Conservation (phyloP, 2,113 vertebrate genomes). For the Brachyhypopomus gauderio region DNA sequence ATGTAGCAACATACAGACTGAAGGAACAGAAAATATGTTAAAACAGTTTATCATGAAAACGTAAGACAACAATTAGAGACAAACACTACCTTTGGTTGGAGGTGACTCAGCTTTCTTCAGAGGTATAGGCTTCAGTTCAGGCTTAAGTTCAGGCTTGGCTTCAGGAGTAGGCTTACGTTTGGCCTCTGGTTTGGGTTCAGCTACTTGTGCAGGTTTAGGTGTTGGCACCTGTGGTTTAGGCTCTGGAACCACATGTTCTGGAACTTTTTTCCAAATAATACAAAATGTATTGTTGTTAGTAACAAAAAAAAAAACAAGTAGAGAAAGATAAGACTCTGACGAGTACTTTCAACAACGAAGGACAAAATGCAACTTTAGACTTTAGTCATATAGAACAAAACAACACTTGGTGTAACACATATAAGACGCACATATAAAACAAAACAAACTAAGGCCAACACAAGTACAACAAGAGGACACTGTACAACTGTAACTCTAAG, state of each 20-base stretch:
- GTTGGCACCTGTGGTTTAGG: conserved; percentile 58
- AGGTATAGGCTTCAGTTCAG: conserved; percentile 48
- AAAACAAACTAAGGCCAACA: no score
- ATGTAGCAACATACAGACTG: conserved; percentile 1
- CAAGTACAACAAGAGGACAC: not conserved
- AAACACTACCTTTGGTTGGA: conserved; percentile 73
- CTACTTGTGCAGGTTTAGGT: conserved; percentile 48
- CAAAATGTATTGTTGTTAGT: conserved; percentile 52
- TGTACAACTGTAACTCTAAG: not conserved
- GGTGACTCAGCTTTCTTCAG: conserved; percentile 60
- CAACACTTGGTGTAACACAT: not conserved
- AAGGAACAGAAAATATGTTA: not conserved
- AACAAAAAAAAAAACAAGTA: conserved; percentile 35
- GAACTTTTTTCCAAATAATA: conserved; percentile 66
- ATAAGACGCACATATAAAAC: not conserved
- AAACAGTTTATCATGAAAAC: not conserved
- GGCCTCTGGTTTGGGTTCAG: conserved; percentile 34
- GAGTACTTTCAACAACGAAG: not conserved
- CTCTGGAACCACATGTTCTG: conserved; percentile 60
- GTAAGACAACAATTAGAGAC: conserved; percentile 40
- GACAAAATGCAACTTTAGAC: not conserved
- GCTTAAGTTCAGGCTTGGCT: conserved; percentile 42
- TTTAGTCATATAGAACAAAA: not conserved
- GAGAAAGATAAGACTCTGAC: conserved; percentile 25
- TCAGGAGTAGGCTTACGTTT: conserved; percentile 29